Evolutionary conservation across 2,888 invertebrate genomes (phyloP), one percentile per base, ranked within the genome.

Genomic region (Tiliacea citrago): DNA sequence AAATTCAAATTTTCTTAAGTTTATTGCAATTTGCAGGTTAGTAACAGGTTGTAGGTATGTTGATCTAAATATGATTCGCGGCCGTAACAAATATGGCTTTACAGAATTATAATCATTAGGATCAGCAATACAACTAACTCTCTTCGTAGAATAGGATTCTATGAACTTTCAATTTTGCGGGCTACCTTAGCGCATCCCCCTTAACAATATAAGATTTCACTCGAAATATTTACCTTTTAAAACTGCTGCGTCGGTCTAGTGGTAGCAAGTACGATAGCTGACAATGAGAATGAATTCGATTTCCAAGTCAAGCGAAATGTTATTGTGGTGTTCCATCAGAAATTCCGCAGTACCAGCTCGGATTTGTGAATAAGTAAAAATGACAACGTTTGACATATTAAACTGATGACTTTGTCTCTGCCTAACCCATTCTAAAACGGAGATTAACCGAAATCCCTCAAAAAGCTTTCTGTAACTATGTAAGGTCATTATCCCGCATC

Each of bases 401-500:
- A 29, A 58, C 58, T 12, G 29, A 18, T 35, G 7, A 6, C 12
- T 35, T 60, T 39, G 12, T 4, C 12, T 24, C 18, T 47, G 21
- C 63, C 8, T 29, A 21, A 47, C 16, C 5, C 8, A 9, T 66
- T 5, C 51, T 39, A 1, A 69, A 58, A 42, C 57, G 8, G 1
- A 58, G 45, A 45, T 68, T 75, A n/a, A 35, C 67, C 21, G 16
- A 67, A 9, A 45, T 9, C 5, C 35, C 67, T 18, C 16, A 16
- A 45, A 60, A 68, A 68, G 68, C 68, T 35, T 35, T 35, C 65
- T 13, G 53, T 60, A 51, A 39, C 18, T 60, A 73, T 12, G 57
- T 87, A 85, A 89, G 90, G 88, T 90, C 87, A 91, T 88, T 88
- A 90, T 79, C 88, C 86, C 79, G 69, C 61, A 10, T 51, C 13